Base-by-base conservation (phyloP, 2,888 invertebrate genomes). In the Drosophila birchii region DNA sequence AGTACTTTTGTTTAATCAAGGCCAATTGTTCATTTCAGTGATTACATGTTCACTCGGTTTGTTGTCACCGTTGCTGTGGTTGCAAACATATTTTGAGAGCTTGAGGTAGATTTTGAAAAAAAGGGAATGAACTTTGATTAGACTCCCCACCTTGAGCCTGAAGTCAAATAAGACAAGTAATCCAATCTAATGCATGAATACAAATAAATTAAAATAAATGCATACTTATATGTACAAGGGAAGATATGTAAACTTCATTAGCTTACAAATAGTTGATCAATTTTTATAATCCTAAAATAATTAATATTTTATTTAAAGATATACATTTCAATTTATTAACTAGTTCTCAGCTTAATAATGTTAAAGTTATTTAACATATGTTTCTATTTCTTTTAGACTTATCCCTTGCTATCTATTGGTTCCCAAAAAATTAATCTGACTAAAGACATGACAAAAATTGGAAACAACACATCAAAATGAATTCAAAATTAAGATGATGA, bases 1-100 rank as follows among this genome's bases (percentile, higher is more conserved):
- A 51, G 67, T 78, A 76, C 79, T 86, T 88, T 89, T 90, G 90
- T 88, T 88, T 90, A 89, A 89, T 90, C 82, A 90, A 81, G 82
- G 78, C 76, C 89, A 90, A 89, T 90, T 90, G 90, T 90, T 86
- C 84, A 88, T 80, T 88, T 79, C 81, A 84, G 75, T 78, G 76
- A 75, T 78, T 76, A 69, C 70, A 61, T 75, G 41, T 56, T 43
- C 14, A 55, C 41, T 60, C 23, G 78, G 70, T 38, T 62, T 66
- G 45, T 36, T 79, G 63, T 63, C 55, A 68, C 68, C 60, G 57
- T 41, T 64, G 57, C 67, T 67, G 69, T 56, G 74, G 71, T 45
- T 26, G 36, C 63, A 41, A 23, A 6, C 7, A 26, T 39, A 75
- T 63, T 41, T 73, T 67, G 8, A 18, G 11, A 20, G 36, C 23